Evolutionary conservation across 2,797 vertebrate genomes (phyloP).

Genomic region (Amniataba percoides): DNA sequence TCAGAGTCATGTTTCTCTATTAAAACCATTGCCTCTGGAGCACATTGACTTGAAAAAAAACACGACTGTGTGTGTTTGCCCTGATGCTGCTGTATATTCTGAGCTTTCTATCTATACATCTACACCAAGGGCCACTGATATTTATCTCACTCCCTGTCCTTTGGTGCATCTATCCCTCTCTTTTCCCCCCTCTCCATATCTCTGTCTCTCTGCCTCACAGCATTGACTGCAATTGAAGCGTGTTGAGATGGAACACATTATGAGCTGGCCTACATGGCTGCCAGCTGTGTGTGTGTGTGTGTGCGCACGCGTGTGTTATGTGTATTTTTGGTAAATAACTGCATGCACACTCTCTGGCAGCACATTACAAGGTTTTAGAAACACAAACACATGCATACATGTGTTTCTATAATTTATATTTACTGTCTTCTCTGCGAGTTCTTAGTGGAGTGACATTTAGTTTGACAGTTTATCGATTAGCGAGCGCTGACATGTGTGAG

Average conservation of each 20-base stretch:
- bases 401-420: not conserved
- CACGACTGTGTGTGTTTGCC: constrained; percentile 54
- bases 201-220: constrained; percentile 75
- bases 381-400: not conserved
- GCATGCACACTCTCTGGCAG: constrained; percentile 15
- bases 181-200: constrained; percentile 45
- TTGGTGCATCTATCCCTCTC: constrained; percentile 46
- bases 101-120: constrained; percentile 68
- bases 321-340: constrained; percentile 28
- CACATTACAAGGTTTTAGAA: constrained; percentile 16
- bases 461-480: constrained; percentile 1
- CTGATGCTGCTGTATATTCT: constrained; percentile 38
- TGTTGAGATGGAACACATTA: constrained; percentile 82
- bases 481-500: not conserved
- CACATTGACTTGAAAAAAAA: constrained; percentile 22
- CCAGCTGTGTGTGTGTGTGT: constrained; percentile 67
- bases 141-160: constrained; percentile 70
- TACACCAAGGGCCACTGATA: constrained; percentile 74
- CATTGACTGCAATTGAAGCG: constrained; percentile 75
- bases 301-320: constrained; percentile 34
- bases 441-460: constrained; percentile 10
- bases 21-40: constrained; percentile 63
- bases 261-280: constrained; percentile 79
- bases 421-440: not conserved
- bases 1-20: constrained; percentile 67